Conservation (phyloP, 23 tunicate species). For the Trididemnum clinides region DNA sequence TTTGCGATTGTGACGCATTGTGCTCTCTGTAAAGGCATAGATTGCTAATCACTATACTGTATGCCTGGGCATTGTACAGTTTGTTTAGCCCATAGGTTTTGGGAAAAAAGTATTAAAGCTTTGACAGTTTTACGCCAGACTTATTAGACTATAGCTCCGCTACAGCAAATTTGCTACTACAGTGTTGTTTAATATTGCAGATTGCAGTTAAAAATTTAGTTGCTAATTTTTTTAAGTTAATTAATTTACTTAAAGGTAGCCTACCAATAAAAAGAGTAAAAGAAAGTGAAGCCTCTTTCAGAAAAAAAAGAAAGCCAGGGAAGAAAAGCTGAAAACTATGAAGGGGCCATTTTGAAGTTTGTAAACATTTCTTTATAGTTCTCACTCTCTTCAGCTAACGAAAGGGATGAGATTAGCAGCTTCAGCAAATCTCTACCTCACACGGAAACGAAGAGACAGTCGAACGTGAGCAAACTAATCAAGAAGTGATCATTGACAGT, state of each 20-base stretch:
- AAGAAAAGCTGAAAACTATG: conserved; percentile 31
- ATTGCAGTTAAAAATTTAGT: neutral
- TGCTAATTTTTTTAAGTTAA: conserved; percentile 6
- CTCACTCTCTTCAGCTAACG: conserved; percentile 19
- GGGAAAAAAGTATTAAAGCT: neutral
- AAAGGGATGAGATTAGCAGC: conserved; percentile 20
- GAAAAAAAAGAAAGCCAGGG: conserved; percentile 37
- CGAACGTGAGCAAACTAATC: neutral
- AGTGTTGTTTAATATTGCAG: conserved; percentile 16
- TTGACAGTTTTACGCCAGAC: conserved; percentile 18
- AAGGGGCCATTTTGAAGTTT: conserved; percentile 36
- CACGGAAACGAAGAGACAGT: conserved; percentile 17
- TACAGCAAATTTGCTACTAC: conserved; percentile 15
- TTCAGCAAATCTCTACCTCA: conserved; percentile 18
- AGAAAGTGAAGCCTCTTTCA: conserved; percentile 22
- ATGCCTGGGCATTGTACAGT: conserved; percentile 1
- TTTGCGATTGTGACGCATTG: conserved; percentile 1
- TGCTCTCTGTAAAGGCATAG: conserved; percentile 13
- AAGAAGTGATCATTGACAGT: conserved; percentile 18
- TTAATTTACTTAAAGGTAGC: neutral
- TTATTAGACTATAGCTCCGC: conserved; percentile 7
- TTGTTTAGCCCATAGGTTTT: neutral
- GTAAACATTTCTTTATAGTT: conserved; percentile 14
- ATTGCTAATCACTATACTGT: neutral
- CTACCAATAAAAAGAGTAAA: conserved; percentile 33